These are phyloP conservation scores for Sinohyriopsis cumingii DNA, from an alignment of 2,888 invertebrate genomes.

Conservation along the genomic window DNA sequence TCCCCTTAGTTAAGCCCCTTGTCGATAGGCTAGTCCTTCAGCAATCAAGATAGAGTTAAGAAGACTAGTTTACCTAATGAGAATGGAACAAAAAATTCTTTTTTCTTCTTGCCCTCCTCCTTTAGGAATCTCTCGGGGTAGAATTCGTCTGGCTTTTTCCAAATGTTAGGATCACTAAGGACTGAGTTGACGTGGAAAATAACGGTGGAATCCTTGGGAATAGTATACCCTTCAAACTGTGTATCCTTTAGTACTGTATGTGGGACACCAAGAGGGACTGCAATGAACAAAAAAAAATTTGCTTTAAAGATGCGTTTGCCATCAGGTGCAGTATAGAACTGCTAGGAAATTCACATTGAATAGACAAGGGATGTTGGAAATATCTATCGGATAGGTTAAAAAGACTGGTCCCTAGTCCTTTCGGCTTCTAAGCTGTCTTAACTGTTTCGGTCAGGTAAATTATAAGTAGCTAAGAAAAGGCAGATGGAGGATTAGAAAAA, in stretches of 20 bases:
- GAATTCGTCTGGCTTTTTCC: constrained; percentile 41
- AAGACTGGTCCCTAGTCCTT: too few species aligned
- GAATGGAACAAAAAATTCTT: constrained; percentile 23
- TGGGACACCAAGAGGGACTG: constrained; percentile 19
- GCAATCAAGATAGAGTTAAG: not conserved
- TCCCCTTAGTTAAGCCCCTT: too few species aligned
- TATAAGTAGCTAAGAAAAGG: too few species aligned
- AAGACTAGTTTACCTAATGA: constrained; percentile 13
- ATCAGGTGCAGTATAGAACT: too few species aligned
- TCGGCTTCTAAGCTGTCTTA: too few species aligned
- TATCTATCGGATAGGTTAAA: too few species aligned
- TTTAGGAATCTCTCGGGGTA: constrained; percentile 44
- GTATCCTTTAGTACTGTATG: constrained; percentile 41
- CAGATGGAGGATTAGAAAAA: too few species aligned
- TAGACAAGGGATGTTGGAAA: too few species aligned
- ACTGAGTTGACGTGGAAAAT: constrained; percentile 36
- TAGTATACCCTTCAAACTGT: constrained; percentile 48
- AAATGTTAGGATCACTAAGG: constrained; percentile 32
- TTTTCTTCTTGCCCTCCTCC: constrained; percentile 8
- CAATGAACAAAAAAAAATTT: not conserved
- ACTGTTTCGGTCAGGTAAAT: too few species aligned
- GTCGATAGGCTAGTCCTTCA: too few species aligned
- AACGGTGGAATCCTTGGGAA: constrained; percentile 47
- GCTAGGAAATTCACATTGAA: too few species aligned
- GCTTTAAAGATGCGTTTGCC: too few species aligned